These are phyloP conservation scores for Crenichthys baileyi DNA, from an alignment of 2,797 vertebrate species.

Conservation along the genomic window DNA sequence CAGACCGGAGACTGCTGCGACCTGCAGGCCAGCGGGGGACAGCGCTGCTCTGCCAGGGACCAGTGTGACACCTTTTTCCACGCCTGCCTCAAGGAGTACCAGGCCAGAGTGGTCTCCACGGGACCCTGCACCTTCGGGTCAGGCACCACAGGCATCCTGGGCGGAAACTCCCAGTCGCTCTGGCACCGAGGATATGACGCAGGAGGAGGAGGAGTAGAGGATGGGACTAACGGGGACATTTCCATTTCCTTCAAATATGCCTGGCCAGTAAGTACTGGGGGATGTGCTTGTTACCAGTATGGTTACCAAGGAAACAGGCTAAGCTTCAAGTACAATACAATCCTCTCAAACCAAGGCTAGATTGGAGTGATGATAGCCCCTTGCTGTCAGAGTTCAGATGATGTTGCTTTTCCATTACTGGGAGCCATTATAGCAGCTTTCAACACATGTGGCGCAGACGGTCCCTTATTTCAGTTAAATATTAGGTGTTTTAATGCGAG, in stretches of 20 bases:
- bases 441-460: not conserved
- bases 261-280: slow-evolving; percentile 84
- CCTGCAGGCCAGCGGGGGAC: slow-evolving; percentile 61
- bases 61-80: slow-evolving; percentile 84
- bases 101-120: slow-evolving; percentile 75
- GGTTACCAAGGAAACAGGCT: slow-evolving; percentile 74
- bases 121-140: slow-evolving; percentile 83
- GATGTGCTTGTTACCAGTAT: slow-evolving; percentile 59
- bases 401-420: slow-evolving; percentile 20
- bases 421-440: not conserved
- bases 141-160: slow-evolving; percentile 77
- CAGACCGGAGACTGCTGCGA: slow-evolving; percentile 83
- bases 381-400: slow-evolving; percentile 40
- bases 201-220: slow-evolving; percentile 50
- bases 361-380: slow-evolving; percentile 64
- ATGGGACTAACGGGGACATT: slow-evolving; percentile 74
- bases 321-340: slow-evolving; percentile 66
- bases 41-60: slow-evolving; percentile 75
- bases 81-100: slow-evolving; percentile 87
- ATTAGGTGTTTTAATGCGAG: not conserved
- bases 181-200: slow-evolving; percentile 63
- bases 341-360: slow-evolving; percentile 57
- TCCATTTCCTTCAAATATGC: slow-evolving; percentile 84
- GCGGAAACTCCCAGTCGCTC: slow-evolving; percentile 79
- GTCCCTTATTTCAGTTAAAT: not conserved